Conservation (phyloP, 2,888 invertebrate species). For the Tupiocoris notatus region DNA sequence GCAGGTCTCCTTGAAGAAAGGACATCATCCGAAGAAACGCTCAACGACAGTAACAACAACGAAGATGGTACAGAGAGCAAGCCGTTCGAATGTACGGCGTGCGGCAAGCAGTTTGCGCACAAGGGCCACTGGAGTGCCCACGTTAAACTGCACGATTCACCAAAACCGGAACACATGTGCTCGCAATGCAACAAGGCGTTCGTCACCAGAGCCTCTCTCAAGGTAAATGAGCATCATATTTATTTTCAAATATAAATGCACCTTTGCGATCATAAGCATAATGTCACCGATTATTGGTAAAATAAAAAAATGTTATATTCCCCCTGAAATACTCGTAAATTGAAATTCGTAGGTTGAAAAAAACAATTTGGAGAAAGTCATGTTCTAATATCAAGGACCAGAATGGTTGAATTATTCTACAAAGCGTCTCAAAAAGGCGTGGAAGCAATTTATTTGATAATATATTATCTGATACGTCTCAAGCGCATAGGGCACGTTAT, state of each 20-base stretch:
- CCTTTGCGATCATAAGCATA: too few relatives aligned
- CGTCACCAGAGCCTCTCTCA: conserved; percentile 54
- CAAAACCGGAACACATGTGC: conserved; percentile 52
- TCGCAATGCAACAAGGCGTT: conserved; percentile 55
- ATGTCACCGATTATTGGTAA: too few relatives aligned
- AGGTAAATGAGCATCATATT: too few relatives aligned
- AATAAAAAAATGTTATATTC: too few relatives aligned
- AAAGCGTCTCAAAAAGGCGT: background rate
- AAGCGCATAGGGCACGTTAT: background rate
- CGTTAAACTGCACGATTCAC: conserved; percentile 49
- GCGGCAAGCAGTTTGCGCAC: conserved; percentile 48
- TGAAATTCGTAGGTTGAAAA: too few relatives aligned
- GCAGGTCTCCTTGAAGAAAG: conserved; percentile 40
- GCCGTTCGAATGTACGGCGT: conserved; percentile 48
- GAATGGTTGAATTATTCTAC: too few relatives aligned
- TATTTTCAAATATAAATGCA: too few relatives aligned
- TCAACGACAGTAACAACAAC: conserved; percentile 52
- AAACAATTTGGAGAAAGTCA: too few relatives aligned
- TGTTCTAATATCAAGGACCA: too few relatives aligned
- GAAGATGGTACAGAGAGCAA: conserved; percentile 34
- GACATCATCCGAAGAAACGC: conserved; percentile 9
- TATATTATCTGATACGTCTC: background rate
- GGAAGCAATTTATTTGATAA: background rate
- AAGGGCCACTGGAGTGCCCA: conserved; percentile 50
- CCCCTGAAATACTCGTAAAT: too few relatives aligned